Evolutionary conservation across 2,113 vertebrate genomes (phyloP).

Genomic region (Sceloporus tristichus): DNA sequence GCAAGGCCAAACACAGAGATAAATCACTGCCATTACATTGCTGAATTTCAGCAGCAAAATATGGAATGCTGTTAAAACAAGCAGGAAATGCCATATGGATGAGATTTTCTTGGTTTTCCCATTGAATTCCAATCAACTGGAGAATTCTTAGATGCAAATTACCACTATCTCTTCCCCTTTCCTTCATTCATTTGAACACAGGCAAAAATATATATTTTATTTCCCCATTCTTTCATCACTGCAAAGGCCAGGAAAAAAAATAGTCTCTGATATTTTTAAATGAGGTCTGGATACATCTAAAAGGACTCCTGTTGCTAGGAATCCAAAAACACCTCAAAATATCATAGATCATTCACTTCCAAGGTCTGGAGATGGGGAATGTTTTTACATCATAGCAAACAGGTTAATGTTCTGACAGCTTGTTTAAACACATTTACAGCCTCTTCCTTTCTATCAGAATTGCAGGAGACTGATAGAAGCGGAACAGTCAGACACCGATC

Average conservation of each 20-base stretch:
- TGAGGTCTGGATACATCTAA: neutral
- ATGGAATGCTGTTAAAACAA: neutral
- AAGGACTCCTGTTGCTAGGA: neutral
- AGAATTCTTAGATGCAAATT: neutral
- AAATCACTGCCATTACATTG: neutral
- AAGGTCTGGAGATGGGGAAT: constrained; percentile 8
- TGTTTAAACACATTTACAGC: constrained; percentile 13
- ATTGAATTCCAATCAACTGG: neutral
- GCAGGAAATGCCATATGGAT: neutral
- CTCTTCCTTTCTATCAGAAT: neutral
- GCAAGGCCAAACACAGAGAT: neutral
- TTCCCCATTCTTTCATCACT: neutral
- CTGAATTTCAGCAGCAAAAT: neutral
- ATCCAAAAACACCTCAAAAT: neutral
- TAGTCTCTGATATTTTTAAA: neutral
- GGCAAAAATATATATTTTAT: neutral
- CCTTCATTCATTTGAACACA: neutral
- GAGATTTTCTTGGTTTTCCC: too few relatives aligned
- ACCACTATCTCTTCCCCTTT: neutral
- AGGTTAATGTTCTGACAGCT: constrained; percentile 17
- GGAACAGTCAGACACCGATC: constrained; percentile 19
- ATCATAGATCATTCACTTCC: neutral
- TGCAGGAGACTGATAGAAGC: constrained; percentile 41
- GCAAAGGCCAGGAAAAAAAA: constrained; percentile 5
- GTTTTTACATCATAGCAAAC: constrained; percentile 18